phyloP scores from a whole-genome alignment of 2,113 vertebrate genomes.

The Channa argus region DNA sequence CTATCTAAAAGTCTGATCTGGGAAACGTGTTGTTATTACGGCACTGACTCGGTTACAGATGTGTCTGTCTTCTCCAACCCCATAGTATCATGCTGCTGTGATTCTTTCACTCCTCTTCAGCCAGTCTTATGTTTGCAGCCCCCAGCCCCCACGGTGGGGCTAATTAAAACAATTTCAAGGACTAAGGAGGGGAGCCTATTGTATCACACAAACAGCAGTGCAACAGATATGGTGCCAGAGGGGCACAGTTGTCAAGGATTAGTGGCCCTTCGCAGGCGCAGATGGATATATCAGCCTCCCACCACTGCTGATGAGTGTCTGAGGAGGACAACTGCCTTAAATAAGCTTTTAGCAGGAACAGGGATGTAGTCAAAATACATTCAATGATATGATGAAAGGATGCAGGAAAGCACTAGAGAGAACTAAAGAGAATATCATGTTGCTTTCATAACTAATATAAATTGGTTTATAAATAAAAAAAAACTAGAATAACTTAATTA shows the following conservation, averaged over 20 bases:
- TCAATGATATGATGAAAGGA: not conserved
- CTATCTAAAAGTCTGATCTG: not conserved
- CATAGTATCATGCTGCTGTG: constrained; percentile 53
- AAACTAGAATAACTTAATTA: not conserved
- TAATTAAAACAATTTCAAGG: constrained; percentile 96
- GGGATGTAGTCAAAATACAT: not conserved
- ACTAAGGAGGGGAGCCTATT: constrained; percentile 88
- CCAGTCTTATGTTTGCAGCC: constrained; percentile 42
- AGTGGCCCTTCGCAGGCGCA: constrained; percentile 57
- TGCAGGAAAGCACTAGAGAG: not conserved
- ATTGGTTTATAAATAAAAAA: no score
- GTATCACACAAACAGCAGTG: constrained; percentile 86
- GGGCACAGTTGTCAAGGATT: constrained; percentile 81
- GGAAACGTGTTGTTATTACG: not conserved
- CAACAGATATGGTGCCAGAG: constrained; percentile 85
- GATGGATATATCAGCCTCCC: constrained; percentile 66
- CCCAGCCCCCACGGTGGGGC: constrained; percentile 83
- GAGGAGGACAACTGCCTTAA: constrained; percentile 45
- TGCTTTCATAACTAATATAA: no score
- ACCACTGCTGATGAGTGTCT: constrained; percentile 38
- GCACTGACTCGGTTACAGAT: not conserved
- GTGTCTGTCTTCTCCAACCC: constrained; percentile 32
- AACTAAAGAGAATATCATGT: not conserved
- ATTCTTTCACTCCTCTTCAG: constrained; percentile 62
- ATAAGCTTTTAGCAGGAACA: constrained; percentile 6